phyloP scores from a whole-genome alignment of 2,888 invertebrate genomes.

The Scrobipalpa costella region DNA sequence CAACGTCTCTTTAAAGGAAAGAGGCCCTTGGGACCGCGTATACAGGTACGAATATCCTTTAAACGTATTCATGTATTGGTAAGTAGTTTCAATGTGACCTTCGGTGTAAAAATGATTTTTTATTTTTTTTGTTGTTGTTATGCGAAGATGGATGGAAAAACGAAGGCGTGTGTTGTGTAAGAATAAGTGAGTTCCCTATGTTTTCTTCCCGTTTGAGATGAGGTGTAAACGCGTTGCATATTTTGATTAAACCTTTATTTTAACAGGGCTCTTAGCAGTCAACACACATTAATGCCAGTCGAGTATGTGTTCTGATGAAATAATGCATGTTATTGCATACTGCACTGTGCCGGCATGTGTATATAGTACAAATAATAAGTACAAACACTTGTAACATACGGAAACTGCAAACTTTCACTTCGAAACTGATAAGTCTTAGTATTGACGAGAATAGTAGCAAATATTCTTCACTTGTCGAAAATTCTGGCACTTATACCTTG shows the following conservation, averaged over 20 bases:
- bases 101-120: constrained; percentile 69
- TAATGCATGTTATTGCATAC: constrained; percentile 78
- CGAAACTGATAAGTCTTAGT: constrained; percentile 48
- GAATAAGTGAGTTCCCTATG: constrained; percentile 79
- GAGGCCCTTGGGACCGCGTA: constrained; percentile 91
- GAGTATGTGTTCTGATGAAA: constrained; percentile 77
- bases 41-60: constrained; percentile 80
- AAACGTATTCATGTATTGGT: constrained; percentile 54
- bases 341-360: constrained; percentile 76
- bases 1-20: constrained; percentile 86
- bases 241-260: constrained; percentile 77
- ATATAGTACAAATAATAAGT: constrained; percentile 52
- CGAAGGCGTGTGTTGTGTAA: constrained; percentile 78
- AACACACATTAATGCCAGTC: constrained; percentile 81
- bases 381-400: constrained; percentile 59
- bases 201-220: constrained; percentile 68
- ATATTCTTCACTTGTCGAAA: constrained; percentile 56
- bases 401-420: constrained; percentile 56
- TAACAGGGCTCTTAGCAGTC: constrained; percentile 82
- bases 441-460: constrained; percentile 32
- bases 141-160: constrained; percentile 81
- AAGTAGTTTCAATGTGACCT: constrained; percentile 64
- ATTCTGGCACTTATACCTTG: constrained; percentile 50
- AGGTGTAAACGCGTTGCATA: constrained; percentile 69
- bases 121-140: constrained; percentile 70